Base-by-base conservation (phyloP, 2,888 invertebrate species). In the Lacanobia oleracea region DNA sequence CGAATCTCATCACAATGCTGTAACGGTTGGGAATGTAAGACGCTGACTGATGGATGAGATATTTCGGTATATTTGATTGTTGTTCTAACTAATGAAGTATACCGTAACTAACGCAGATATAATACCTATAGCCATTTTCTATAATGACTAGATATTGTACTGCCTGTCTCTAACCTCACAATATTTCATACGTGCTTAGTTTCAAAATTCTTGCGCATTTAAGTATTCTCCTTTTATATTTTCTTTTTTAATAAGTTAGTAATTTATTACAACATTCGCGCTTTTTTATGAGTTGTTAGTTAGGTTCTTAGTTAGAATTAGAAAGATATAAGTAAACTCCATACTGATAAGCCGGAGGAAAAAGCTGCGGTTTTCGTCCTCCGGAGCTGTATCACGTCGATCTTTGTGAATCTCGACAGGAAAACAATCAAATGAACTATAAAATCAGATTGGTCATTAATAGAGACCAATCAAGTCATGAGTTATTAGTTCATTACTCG, bases 61-160 rank as follows among this genome's bases (percentile, higher is more conserved):
- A 3, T 45, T 62, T 51, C 33, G 43, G 51, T 73, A 73, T 16
- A 37, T 51, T 50, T 51, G 18, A 72, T 73, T 73, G 27, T 51
- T 51, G 51, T 61, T 59, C 8, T 23, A 37, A 53, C 10, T 33
- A 33, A 61, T 43, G n/a, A 72, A 51, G 14, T 6, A 21, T 51
- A 53, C 51, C 33, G 48, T 50, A 40, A 45, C 21, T 8, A n/a
- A 45, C 21, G 12, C 43, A 14, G 33, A 48, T 37, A 60, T 21
- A 12, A n/a, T n/a, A 56, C 5, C 5, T 18, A 48, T 1, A 37
- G 1, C 16, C 14, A 67, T 18, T 21, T 21, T 3, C 1, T 16
- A 18, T 27, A 27, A 23, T 23, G 45, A 18, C 9, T 23, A n/a
- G 27, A 21, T 4, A 16, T 43, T 23, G 50, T 51, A 8, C 27